Percentiles rank a stretch among this genome's conserved stretches.
These are phyloP conservation scores for Anoura caudifer DNA, from an alignment of 2,113 vertebrate species.

Conservation along the genomic window DNA sequence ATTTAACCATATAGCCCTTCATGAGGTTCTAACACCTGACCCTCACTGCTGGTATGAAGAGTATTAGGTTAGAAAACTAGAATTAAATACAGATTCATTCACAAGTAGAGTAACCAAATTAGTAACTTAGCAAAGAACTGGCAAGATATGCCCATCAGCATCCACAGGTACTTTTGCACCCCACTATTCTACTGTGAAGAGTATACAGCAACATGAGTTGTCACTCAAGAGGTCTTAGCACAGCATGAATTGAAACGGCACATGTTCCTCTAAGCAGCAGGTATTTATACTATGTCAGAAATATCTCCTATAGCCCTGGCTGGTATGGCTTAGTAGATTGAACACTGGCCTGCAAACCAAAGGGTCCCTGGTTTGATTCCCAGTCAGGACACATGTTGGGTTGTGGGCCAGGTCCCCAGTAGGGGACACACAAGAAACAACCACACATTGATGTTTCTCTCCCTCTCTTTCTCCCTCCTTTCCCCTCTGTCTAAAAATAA, in stretches of 20 bases:
- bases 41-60: background rate
- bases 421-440: too few species aligned
- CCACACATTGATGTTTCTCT: too few species aligned
- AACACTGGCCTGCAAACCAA: too few species aligned
- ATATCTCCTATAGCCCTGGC: background rate
- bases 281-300: background rate
- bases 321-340: too few species aligned
- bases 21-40: background rate
- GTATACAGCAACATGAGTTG: background rate
- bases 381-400: too few species aligned
- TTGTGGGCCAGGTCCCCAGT: too few species aligned
- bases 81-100: background rate
- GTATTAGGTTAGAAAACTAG: background rate
- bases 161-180: background rate
- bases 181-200: background rate
- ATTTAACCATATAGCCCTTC: background rate
- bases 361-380: too few species aligned
- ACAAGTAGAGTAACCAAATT: background rate
- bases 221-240: constrained; percentile 19
- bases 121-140: background rate
- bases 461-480: too few species aligned
- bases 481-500: too few species aligned
- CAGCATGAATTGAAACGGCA: background rate
- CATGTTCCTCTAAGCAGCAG: background rate
- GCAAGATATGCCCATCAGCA: background rate